These are phyloP conservation scores for Corythaeola cristata DNA, from an alignment of 2,113 vertebrate species.

Conservation along the genomic window DNA sequence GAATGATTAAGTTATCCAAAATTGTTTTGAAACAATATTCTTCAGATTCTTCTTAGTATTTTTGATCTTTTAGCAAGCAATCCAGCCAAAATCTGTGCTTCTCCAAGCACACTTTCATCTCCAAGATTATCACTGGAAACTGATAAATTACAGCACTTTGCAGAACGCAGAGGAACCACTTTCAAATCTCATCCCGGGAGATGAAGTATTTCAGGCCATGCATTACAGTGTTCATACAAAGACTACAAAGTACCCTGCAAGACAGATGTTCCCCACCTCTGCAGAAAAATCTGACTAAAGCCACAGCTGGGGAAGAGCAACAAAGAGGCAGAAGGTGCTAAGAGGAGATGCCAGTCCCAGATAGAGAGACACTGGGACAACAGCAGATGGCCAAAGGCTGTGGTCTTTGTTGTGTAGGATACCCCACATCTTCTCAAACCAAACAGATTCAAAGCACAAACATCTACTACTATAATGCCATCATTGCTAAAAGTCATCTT, in stretches of 20 bases:
- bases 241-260: not conserved
- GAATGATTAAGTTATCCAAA: not conserved
- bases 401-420: not conserved
- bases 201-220: not conserved
- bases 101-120: not conserved
- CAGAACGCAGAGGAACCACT: not conserved
- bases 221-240: not conserved
- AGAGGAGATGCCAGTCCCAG: not conserved
- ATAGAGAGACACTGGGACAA: not conserved
- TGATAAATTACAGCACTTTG: not conserved
- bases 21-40: not conserved
- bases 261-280: not conserved
- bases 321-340: not conserved
- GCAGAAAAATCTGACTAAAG: not conserved
- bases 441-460: not conserved
- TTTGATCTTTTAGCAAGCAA: not conserved
- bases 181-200: not conserved
- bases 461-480: not conserved
- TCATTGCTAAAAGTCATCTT: not conserved
- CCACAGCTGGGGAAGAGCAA: not conserved
- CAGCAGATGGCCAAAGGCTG: not conserved
- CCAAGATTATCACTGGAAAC: not conserved
- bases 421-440: not conserved
- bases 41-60: not conserved
- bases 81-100: not conserved